Percentiles rank a stretch among this genome's conserved stretches.
phyloP scores from a whole-genome alignment of 2,113 vertebrate genomes.

The Cinclus mexicanus region DNA sequence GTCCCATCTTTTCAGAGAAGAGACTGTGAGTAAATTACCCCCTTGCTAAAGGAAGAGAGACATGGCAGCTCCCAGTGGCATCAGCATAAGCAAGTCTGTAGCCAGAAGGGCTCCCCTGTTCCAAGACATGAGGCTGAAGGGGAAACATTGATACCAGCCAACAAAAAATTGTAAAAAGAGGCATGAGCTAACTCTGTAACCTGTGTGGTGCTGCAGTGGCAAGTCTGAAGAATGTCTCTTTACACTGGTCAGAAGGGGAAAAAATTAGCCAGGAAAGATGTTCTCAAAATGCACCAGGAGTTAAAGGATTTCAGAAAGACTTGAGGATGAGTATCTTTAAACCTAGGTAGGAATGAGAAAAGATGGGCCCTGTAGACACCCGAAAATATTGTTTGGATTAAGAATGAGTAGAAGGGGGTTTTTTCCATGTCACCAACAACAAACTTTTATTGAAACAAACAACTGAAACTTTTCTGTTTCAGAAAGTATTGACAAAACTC shows the following conservation, averaged over 20 bases:
- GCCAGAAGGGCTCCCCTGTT: background rate
- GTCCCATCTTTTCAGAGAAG: background rate
- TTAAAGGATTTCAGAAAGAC: background rate
- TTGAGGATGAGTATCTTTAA: background rate
- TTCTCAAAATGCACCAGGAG: background rate
- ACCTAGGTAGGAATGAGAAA: background rate
- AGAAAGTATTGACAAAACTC: background rate
- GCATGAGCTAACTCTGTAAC: background rate
- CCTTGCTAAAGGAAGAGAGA: background rate
- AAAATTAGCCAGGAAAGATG: background rate
- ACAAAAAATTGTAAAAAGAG: background rate
- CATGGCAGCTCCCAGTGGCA: background rate
- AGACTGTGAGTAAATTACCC: background rate
- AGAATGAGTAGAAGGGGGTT: background rate
- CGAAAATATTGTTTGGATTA: background rate
- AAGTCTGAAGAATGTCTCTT: background rate
- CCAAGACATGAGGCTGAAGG: background rate
- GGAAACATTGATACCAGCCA: background rate
- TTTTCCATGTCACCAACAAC: background rate
- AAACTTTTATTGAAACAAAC: background rate
- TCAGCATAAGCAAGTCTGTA: background rate
- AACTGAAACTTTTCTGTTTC: background rate
- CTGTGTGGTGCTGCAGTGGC: background rate
- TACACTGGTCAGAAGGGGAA: background rate
- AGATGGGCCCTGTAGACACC: background rate